A percentile compares a stretch with the other conserved stretches of the same genome.
These are phyloP conservation scores for Petrocephalus zakoni DNA, from an alignment of 2,113 vertebrate genomes.

Conservation along the genomic window DNA sequence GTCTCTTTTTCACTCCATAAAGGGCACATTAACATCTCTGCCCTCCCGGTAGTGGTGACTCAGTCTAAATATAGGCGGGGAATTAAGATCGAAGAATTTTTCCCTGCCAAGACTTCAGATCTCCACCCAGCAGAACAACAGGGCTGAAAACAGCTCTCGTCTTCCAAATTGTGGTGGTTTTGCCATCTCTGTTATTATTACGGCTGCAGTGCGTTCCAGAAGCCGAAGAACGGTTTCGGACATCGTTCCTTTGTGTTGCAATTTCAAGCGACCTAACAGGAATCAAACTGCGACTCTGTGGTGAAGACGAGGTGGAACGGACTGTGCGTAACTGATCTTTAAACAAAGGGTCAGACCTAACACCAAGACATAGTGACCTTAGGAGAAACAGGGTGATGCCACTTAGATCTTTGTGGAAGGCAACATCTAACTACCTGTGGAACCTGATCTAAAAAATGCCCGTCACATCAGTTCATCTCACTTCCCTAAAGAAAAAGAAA, in stretches of 20 bases:
- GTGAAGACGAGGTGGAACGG: neutral
- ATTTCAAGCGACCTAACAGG: neutral
- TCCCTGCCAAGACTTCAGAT: neutral
- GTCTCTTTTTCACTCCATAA: slow-evolving; percentile 5
- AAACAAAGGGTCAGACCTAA: neutral
- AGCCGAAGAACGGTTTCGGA: neutral
- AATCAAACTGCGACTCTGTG: neutral
- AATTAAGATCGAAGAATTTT: neutral
- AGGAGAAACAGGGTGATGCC: neutral
- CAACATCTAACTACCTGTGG: neutral
- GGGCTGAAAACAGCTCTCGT: neutral
- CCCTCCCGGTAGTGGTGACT: slow-evolving; percentile 9
- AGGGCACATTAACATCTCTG: neutral
- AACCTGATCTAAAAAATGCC: neutral
- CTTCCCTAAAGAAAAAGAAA: neutral
- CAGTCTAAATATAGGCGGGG: neutral
- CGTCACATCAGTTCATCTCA: neutral
- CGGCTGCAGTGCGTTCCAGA: neutral
- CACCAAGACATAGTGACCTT: neutral
- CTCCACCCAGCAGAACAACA: slow-evolving; percentile 9
- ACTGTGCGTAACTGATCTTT: neutral
- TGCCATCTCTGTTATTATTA: neutral
- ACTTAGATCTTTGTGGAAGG: neutral
- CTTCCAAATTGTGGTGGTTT: neutral
- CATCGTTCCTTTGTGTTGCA: neutral